Evolutionary conservation across 1,140 invertebrate species (phyloP), one percentile per base, ranked within the genome.

Genomic region (Drosophila pachea): DNA sequence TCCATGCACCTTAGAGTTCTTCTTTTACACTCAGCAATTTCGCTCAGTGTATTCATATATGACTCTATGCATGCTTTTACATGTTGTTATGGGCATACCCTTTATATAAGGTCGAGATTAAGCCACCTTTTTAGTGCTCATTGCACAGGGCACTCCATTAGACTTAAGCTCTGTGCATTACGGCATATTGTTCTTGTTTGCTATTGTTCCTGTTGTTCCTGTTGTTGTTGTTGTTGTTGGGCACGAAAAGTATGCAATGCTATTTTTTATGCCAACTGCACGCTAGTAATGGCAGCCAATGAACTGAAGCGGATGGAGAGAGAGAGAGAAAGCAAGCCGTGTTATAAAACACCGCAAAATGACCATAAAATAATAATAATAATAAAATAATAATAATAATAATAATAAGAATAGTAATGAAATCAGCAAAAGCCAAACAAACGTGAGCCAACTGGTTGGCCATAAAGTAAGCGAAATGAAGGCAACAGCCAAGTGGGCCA

Each of bases 361-460:
- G 72, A 62, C 59, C 68, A 68, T 72, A 68, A 75, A 77, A 82
- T 76, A 77, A 62, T 70, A 75, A 79, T 72, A 79, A 79, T 79
- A 81, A 81, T 68, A 68, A 83, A 75, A 79, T 72, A 79, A 79
- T 54, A 62, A 68, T 72, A 68, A 75, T 22, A 22, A 22, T 22
- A 77, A 82, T 76, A 77, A 62, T 66, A 75, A 79, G 72, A 79
- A 79, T 79, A 81, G 82, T 68, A 81, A 81, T 68, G 55, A 77
- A 81, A 81, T 82, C 69, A 82, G 53, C 65, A 45, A 77, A 65
- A 81, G 62, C 65, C 63, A 70, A 70, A 64, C 50, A 59, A 65
- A 49, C 53, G 62, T 14, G 22, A 11, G 9, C 62, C 65, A 70
- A 63, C 22, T 22, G 22, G 22, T 22, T 68, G 56, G 68, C 31